Percentiles rank a stretch among this genome's conserved stretches.
Evolutionary conservation across 2,797 vertebrate genomes (phyloP).

Genomic region (Alcedo quadribrachys): DNA sequence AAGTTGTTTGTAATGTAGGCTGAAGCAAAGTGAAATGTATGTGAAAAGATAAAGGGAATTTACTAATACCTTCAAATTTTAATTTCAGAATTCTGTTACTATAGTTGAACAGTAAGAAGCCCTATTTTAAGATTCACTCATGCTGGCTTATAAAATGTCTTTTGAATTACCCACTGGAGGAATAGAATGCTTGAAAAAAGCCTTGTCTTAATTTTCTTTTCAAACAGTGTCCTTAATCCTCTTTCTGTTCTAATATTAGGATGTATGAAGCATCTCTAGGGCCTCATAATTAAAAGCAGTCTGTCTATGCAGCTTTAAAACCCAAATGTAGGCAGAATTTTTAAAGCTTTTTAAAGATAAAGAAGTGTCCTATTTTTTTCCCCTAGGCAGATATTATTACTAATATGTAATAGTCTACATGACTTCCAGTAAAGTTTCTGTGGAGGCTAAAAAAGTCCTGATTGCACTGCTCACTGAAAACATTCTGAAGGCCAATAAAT

Average conservation of each 20-base stretch:
- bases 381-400: not conserved
- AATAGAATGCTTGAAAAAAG: not conserved
- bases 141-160: not conserved
- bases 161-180: not conserved
- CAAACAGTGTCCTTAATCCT: not conserved
- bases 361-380: not conserved
- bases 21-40: not conserved
- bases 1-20: not conserved
- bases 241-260: constrained; percentile 44
- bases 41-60: not conserved
- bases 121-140: not conserved
- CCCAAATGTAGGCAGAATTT: not conserved
- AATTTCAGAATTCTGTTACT: not conserved
- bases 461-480: not conserved
- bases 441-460: not conserved
- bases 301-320: not conserved
- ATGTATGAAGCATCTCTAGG: not conserved
- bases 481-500: not conserved
- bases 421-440: not conserved
- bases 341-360: not conserved
- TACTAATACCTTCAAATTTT: not conserved
- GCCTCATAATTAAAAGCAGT: not conserved
- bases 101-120: not conserved
- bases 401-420: not conserved
- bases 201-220: not conserved